Conservation (phyloP, 2,797 vertebrate genomes). For the Sebastes dallii region DNA sequence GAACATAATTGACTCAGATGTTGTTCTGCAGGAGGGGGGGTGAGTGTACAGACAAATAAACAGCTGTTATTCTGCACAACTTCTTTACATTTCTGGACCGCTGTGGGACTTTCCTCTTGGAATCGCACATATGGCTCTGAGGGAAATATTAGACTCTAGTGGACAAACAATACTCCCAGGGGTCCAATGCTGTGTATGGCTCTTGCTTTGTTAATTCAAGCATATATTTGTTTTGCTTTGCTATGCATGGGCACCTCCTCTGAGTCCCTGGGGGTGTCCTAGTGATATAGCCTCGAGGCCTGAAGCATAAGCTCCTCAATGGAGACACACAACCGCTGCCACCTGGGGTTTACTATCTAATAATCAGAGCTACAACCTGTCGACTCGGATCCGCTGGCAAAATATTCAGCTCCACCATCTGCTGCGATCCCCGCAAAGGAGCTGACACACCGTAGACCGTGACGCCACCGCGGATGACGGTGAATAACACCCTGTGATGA, state of each 20-base stretch:
- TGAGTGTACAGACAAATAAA: not conserved
- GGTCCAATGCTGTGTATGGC: not conserved
- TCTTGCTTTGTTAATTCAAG: constrained; percentile 32
- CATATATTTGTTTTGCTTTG: constrained; percentile 48
- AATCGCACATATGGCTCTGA: not conserved
- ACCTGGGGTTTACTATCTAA: constrained; percentile 3
- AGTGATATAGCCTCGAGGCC: not conserved
- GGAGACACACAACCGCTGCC: not conserved
- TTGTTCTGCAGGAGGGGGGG: not conserved
- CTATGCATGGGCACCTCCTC: constrained; percentile 15
- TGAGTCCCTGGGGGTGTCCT: constrained; percentile 3
- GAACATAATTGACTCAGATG: not conserved
- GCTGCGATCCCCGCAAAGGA: constrained; percentile 2
- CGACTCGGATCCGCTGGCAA: not conserved
- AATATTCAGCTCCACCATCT: constrained; percentile 19
- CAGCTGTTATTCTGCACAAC: not conserved
- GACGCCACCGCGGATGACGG: not conserved
- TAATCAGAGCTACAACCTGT: constrained; percentile 14
- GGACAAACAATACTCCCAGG: constrained; percentile 10
- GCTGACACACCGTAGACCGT: not conserved
- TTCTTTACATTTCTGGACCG: not conserved
- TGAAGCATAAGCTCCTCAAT: not conserved
- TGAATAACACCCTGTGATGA: not conserved
- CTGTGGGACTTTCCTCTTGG: not conserved
- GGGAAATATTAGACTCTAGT: not conserved